Percentiles rank a stretch among this genome's conserved stretches.
Evolutionary conservation across 2,888 invertebrate species (phyloP).

Genomic region (Megamerina dolium): DNA sequence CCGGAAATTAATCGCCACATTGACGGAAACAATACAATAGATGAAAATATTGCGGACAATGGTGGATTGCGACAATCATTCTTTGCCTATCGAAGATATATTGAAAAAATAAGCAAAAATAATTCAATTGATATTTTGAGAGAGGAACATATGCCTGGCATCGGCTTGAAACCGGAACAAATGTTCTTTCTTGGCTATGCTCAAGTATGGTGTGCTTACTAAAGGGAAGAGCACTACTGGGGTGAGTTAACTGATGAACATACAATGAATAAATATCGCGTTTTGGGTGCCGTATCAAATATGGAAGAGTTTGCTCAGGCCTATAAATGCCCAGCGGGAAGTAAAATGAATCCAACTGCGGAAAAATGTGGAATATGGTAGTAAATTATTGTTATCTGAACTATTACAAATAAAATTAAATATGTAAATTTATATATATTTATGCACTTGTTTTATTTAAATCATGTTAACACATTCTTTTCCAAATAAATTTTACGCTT

Average conservation of each 20-base stretch:
- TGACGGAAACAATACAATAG: conserved; percentile 35
- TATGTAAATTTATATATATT: too few relatives aligned
- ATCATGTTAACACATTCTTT: too few relatives aligned
- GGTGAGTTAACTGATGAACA: conserved; percentile 35
- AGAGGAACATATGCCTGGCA: conserved; percentile 39
- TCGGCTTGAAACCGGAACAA: conserved; percentile 40
- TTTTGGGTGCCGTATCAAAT: conserved; percentile 39
- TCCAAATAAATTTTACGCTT: too few relatives aligned
- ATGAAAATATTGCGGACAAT: conserved; percentile 43
- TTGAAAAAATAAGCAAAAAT: conserved; percentile 23
- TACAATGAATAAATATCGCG: conserved; percentile 40
- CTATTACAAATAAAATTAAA: too few relatives aligned
- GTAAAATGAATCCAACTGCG: conserved; percentile 34
- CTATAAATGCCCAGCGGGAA: conserved; percentile 34
- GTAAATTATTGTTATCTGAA: too few relatives aligned
- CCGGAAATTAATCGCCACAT: conserved; percentile 39
- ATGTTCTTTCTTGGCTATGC: conserved; percentile 41
- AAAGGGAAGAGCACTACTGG: conserved; percentile 39
- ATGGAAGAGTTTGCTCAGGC: conserved; percentile 35
- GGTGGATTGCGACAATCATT: conserved; percentile 37
- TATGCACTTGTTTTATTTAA: too few relatives aligned
- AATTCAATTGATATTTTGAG: conserved; percentile 10
- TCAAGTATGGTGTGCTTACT: conserved; percentile 41
- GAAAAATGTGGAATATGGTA: conserved; percentile 40
- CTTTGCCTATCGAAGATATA: conserved; percentile 32